Conservation (phyloP, 1,140 invertebrate genomes). For the Cherax destructor region DNA sequence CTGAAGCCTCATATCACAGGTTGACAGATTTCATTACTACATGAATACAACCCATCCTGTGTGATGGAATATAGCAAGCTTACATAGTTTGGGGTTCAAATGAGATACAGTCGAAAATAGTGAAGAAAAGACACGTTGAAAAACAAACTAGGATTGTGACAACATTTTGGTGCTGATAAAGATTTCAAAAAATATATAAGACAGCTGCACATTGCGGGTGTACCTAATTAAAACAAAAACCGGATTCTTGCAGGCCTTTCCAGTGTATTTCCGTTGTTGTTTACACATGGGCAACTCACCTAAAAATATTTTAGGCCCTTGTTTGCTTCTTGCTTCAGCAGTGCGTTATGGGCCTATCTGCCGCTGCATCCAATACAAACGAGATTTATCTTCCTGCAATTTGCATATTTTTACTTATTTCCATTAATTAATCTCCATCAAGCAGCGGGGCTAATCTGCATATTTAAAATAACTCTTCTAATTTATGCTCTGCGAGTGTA, state of each 20-base stretch:
- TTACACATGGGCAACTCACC: not conserved
- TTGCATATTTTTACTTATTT: slow-evolving; percentile 55
- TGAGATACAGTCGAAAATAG: too few relatives aligned
- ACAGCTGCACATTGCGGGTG: too few relatives aligned
- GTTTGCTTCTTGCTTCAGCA: slow-evolving; percentile 28
- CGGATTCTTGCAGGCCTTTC: not conserved
- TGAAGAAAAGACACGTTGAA: too few relatives aligned
- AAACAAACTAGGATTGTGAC: too few relatives aligned
- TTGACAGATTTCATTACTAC: too few relatives aligned
- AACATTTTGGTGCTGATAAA: too few relatives aligned
- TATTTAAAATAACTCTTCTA: slow-evolving; percentile 56
- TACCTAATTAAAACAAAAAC: too few relatives aligned
- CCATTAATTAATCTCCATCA: slow-evolving; percentile 60
- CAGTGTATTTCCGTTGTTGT: not conserved
- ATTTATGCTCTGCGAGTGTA: slow-evolving; percentile 32
- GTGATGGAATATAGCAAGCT: too few relatives aligned
- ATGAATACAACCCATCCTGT: too few relatives aligned
- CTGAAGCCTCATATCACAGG: too few relatives aligned
- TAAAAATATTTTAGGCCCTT: slow-evolving; percentile 3
- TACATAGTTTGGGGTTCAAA: too few relatives aligned
- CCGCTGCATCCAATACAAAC: slow-evolving; percentile 31
- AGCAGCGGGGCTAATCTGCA: slow-evolving; percentile 39
- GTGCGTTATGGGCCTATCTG: not conserved
- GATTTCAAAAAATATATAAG: too few relatives aligned
- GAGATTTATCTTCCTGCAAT: slow-evolving; percentile 37